Evolutionary conservation across 92 coral and sea anemone species (phyloP), one percentile per base, ranked within the genome.

Genomic region (Nematostella vectensis): DNA sequence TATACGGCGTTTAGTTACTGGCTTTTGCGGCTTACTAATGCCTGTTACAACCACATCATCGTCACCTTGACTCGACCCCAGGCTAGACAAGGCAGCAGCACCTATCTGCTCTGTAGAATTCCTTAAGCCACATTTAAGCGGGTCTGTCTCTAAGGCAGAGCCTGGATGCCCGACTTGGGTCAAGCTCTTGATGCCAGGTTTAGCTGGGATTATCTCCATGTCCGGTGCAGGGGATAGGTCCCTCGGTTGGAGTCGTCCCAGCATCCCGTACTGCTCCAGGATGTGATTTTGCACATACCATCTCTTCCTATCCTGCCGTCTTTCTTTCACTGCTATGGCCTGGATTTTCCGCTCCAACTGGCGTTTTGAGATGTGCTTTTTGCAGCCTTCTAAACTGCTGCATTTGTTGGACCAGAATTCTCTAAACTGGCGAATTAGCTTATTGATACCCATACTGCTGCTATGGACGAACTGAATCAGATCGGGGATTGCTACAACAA

Each of bases 321-420:
- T 70, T 67, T 93, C 96, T 58, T 93, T 93, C 31, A 59, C 63
- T 13, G 99, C 99, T 50, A 93, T 87, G 11, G 68, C 53, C 43
- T 79, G 78, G 27, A 93, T 93, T 60, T 82, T 82, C 24, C 63
- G 64, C 61, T 87, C 89, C 13, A 93, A 68, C 49, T 93, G 96
- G 1, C 99, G 83, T 70, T 82, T 93, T 11, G 99, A 93, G 25
- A 93, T 72, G 11, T 79, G 81, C 21, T 96, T 76, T 45, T 78
- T 83, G 24, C 81, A 71, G 27, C 47, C 42, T 28, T 59, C 64
- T 36, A 66, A 60, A 11, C 61, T 65, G 21, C 54, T 62, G 37
- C 71, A 78, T 52, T 82, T 83, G 1, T 78, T 48, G 21, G 99
- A 82, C 99, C 99, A 93, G 20, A 75, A 77, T 17, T 74, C 77